Percentiles rank a stretch among this genome's conserved stretches.
Conservation (phyloP, 2,113 vertebrate species). For the Hippopotamus amphibius region DNA sequence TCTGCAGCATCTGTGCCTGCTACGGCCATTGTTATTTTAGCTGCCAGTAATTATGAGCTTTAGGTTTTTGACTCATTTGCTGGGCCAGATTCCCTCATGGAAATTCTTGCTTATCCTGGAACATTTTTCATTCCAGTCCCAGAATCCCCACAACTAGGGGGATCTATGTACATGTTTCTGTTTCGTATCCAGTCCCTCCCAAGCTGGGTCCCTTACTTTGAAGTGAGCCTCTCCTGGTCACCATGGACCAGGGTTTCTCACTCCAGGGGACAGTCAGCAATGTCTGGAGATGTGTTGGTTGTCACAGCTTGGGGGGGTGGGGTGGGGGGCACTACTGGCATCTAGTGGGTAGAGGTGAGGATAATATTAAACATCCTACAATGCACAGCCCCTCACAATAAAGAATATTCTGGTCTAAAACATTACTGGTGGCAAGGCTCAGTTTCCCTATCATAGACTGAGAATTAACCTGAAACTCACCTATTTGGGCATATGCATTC, state of each 20-base stretch:
- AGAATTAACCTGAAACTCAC: background rate
- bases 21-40: conserved; percentile 53
- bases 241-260: background rate
- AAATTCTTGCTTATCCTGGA: conserved; percentile 64
- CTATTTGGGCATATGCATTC: background rate
- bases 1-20: conserved; percentile 9
- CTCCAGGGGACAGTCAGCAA: background rate
- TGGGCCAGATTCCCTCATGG: conserved; percentile 9
- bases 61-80: conserved; percentile 13
- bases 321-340: background rate
- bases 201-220: background rate
- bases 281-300: background rate
- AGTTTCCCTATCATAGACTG: background rate
- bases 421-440: background rate
- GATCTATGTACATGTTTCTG: background rate
- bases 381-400: background rate
- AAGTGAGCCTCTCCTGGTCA: background rate
- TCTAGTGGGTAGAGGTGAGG: background rate
- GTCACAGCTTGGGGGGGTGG: background rate
- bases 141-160: background rate
- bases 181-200: background rate
- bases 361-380: background rate
- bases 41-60: conserved; percentile 49
- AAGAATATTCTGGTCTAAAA: background rate
- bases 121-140: conserved; percentile 49